A percentile compares a stretch with the other conserved stretches of the same genome.
Conservation (phyloP, 2,797 vertebrate genomes). For the Pangasius djambal region DNA sequence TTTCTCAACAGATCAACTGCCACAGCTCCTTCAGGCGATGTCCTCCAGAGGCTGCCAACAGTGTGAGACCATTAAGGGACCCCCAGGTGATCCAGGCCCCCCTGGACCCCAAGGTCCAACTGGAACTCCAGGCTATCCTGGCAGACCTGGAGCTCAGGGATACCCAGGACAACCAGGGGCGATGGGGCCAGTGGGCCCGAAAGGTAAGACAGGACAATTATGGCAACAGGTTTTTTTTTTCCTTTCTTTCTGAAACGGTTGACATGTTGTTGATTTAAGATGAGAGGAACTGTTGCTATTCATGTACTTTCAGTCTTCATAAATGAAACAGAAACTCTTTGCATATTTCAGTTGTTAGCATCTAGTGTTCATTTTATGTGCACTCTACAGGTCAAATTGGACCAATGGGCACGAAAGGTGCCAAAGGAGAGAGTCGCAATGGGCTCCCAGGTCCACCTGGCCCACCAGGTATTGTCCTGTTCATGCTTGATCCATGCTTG, state of each 20-base stretch:
- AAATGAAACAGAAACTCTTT: constrained; percentile 23
- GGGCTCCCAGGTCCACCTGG: constrained; percentile 66
- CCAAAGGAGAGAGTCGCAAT: constrained; percentile 61
- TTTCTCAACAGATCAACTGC: constrained; percentile 62
- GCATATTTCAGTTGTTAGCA: background rate
- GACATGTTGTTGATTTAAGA: background rate
- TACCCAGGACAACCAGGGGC: constrained; percentile 65
- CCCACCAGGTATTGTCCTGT: constrained; percentile 59
- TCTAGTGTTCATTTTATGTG: background rate
- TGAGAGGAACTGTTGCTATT: constrained; percentile 8
- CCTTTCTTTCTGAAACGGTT: background rate
- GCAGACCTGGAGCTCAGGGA: constrained; percentile 62
- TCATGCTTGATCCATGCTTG: background rate
- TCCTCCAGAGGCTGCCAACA: constrained; percentile 57
- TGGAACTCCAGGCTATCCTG: constrained; percentile 66
- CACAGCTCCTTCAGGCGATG: constrained; percentile 66
- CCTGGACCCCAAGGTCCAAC: constrained; percentile 62
- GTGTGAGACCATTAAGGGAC: constrained; percentile 65
- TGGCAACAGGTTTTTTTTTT: too few species aligned
- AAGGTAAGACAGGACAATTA: constrained; percentile 61
- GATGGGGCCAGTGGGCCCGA: constrained; percentile 62
- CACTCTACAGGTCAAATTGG: constrained; percentile 64
- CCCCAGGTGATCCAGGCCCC: constrained; percentile 64
- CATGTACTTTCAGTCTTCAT: background rate
- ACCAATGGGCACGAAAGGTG: constrained; percentile 66